Percentiles rank a stretch among this genome's conserved stretches.
phyloP scores from a whole-genome alignment of 2,888 invertebrate species.

The Smittia aterrima region DNA sequence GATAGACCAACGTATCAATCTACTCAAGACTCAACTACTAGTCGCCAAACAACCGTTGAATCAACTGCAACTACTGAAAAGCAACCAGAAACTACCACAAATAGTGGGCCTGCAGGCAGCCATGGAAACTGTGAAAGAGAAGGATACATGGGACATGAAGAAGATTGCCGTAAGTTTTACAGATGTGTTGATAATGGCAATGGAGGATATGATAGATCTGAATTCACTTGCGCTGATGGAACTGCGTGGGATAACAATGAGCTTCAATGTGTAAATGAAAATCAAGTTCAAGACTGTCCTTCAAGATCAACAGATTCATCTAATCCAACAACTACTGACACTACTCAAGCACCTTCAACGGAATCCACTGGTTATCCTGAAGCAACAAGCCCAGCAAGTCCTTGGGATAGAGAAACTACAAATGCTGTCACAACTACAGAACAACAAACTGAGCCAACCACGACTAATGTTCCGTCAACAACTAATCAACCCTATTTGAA shows the following conservation, averaged over 20 bases:
- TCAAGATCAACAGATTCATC: constrained; percentile 44
- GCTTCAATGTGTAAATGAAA: constrained; percentile 56
- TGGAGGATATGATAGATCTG: constrained; percentile 54
- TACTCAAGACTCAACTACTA: constrained; percentile 42
- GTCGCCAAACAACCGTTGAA: constrained; percentile 44
- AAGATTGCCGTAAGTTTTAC: constrained; percentile 64
- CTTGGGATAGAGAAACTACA: constrained; percentile 42
- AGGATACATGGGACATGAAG: constrained; percentile 54
- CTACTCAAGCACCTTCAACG: constrained; percentile 42
- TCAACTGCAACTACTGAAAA: constrained; percentile 44
- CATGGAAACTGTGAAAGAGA: constrained; percentile 52
- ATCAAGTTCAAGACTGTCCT: constrained; percentile 46
- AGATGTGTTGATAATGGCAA: constrained; percentile 56
- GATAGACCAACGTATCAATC: neutral
- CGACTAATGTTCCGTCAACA: neutral
- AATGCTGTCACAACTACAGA: neutral
- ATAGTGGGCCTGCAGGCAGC: constrained; percentile 41
- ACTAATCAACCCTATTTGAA: neutral
- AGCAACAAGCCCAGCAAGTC: neutral
- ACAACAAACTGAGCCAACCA: constrained; percentile 28
- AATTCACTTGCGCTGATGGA: constrained; percentile 58
- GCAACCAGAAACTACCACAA: constrained; percentile 43
- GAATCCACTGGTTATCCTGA: constrained; percentile 27
- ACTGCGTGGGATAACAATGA: constrained; percentile 61
- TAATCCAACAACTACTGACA: constrained; percentile 33